Evolutionary conservation across 2,113 vertebrate species (phyloP).

Genomic region (Alouatta palliata): DNA sequence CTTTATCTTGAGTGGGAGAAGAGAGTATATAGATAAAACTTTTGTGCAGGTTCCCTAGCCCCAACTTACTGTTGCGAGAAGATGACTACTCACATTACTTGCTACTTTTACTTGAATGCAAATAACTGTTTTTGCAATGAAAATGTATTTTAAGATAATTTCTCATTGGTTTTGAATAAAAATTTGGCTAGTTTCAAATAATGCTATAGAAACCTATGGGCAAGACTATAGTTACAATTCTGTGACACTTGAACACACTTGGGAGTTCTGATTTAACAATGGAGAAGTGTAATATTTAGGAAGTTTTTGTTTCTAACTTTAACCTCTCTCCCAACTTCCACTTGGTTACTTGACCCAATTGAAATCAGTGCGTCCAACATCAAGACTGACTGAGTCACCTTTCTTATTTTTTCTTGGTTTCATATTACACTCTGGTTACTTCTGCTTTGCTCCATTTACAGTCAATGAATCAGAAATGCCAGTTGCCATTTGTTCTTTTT

Average conservation of each 20-base stretch:
- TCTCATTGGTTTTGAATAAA: conserved; percentile 50
- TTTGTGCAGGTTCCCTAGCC: not conserved
- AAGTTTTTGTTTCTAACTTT: not conserved
- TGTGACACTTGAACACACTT: not conserved
- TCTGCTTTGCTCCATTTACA: not conserved
- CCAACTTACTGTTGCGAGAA: conserved; percentile 1
- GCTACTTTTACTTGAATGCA: conserved; percentile 25
- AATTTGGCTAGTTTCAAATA: conserved; percentile 30
- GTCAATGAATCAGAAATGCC: not conserved
- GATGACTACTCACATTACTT: not conserved
- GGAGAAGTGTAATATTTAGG: not conserved
- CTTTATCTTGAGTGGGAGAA: conserved; percentile 44
- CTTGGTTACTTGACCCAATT: not conserved
- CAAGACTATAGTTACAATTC: not conserved
- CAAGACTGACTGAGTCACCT: not conserved
- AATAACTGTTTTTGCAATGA: not conserved
- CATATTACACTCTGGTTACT: not conserved
- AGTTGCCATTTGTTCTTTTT: not conserved
- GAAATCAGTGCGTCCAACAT: not conserved
- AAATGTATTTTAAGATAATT: conserved; percentile 34
- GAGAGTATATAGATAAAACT: not conserved
- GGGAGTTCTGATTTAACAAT: not conserved
- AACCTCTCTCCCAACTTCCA: not conserved
- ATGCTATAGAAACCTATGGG: not conserved
- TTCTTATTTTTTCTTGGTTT: conserved; percentile 2